Conservation (phyloP, 2,797 vertebrate genomes). For the Podarcis lilfordi region DNA sequence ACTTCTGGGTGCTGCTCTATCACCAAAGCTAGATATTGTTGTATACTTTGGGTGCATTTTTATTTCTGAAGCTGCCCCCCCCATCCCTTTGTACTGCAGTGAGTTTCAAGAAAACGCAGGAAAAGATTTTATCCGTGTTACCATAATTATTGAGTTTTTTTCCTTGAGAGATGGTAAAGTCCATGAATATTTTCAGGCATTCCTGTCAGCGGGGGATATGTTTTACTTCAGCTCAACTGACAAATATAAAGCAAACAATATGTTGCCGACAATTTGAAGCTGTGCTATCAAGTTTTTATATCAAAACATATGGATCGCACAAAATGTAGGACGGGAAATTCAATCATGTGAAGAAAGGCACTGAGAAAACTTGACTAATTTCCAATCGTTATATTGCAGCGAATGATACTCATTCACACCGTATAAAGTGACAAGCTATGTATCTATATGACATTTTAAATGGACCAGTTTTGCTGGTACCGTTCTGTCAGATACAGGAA, state of each 20-base stretch:
- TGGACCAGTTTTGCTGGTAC: background rate
- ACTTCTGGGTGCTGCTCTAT: background rate
- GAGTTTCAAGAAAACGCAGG: conserved; percentile 61
- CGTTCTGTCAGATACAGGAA: background rate
- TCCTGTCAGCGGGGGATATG: conserved; percentile 62
- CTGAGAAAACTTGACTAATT: conserved; percentile 29
- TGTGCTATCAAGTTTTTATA: conserved; percentile 43
- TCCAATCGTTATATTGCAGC: conserved; percentile 1
- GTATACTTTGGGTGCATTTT: background rate
- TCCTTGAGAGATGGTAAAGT: conserved; percentile 61
- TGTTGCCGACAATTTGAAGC: conserved; percentile 57
- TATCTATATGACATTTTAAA: conserved; percentile 14
- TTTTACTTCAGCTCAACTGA: conserved; percentile 66
- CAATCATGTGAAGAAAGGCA: conserved; percentile 38
- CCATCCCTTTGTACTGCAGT: conserved; percentile 37
- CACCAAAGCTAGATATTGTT: background rate
- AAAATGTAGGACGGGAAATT: conserved; percentile 39
- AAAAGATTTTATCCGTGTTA: conserved; percentile 71
- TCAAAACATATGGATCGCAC: conserved; percentile 7
- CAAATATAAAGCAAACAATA: conserved; percentile 69
- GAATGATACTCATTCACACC: conserved; percentile 14
- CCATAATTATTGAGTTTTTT: conserved; percentile 54
- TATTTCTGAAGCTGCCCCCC: background rate
- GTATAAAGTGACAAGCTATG: background rate
- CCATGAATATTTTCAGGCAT: conserved; percentile 63